These are phyloP conservation scores for Drosophila nannoptera DNA, from an alignment of 1,140 invertebrate genomes.

Conservation along the genomic window DNA sequence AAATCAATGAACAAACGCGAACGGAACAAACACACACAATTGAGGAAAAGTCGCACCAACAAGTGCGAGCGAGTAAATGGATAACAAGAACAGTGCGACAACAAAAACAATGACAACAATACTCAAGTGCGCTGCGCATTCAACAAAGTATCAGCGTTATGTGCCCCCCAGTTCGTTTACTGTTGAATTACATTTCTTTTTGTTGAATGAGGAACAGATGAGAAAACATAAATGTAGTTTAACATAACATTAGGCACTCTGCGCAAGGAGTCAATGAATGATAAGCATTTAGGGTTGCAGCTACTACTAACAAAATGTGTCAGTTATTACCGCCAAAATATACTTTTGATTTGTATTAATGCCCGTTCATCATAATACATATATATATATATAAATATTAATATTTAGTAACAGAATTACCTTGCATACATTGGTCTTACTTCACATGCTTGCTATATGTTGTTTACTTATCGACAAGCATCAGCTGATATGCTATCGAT, in stretches of 20 bases:
- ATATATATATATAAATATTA: too few relatives aligned
- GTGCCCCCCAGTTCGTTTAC: conserved; percentile 39
- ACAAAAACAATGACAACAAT: conserved; percentile 65
- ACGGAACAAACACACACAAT: conserved; percentile 64
- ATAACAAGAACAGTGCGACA: conserved; percentile 39
- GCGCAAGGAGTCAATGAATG: conserved; percentile 5
- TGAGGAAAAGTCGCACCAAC: conserved; percentile 60
- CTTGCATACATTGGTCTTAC: too few relatives aligned
- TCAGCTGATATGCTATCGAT: conserved; percentile 34
- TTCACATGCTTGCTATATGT: too few relatives aligned
- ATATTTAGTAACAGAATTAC: too few relatives aligned
- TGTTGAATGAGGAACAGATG: conserved; percentile 30
- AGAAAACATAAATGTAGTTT: conserved; percentile 38
- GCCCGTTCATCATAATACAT: too few relatives aligned
- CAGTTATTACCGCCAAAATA: too few relatives aligned
- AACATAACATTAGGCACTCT: conserved; percentile 2
- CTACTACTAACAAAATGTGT: too few relatives aligned
- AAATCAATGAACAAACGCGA: conserved; percentile 75
- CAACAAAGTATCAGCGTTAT: conserved; percentile 44
- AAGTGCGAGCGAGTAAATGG: conserved; percentile 49
- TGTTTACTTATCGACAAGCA: neutral
- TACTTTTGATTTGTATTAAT: too few relatives aligned
- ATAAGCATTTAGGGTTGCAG: too few relatives aligned
- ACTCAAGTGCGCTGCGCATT: conserved; percentile 65
- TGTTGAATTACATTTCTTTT: conserved; percentile 34